Conservation (phyloP, 1,140 invertebrate genomes). For the Drosophila leontia region DNA sequence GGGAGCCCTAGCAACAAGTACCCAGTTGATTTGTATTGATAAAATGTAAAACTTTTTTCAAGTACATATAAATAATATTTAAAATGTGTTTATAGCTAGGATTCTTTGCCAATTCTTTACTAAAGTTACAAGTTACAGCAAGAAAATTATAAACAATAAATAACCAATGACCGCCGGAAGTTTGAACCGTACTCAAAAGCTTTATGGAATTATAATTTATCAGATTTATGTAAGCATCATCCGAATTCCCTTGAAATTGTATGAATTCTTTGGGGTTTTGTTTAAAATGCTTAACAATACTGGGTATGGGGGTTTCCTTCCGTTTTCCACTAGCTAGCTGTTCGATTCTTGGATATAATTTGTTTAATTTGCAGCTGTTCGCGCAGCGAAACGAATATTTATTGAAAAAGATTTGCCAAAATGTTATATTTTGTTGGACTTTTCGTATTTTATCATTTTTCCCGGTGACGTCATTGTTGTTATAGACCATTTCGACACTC, state of each 20-base stretch:
- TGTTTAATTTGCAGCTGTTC: conserved; percentile 36
- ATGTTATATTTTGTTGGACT: conserved; percentile 11
- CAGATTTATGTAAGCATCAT: conserved; percentile 22
- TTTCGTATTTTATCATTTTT: conserved; percentile 30
- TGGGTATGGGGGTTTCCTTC: conserved; percentile 43
- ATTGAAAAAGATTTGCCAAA: conserved; percentile 16
- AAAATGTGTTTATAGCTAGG: not conserved
- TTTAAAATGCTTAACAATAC: conserved; percentile 32
- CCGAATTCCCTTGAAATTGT: conserved; percentile 40
- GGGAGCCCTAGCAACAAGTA: too few species aligned
- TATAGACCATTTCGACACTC: conserved; percentile 34
- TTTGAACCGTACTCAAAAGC: not conserved
- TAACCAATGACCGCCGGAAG: not conserved
- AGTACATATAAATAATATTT: not conserved
- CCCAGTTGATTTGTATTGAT: too few species aligned
- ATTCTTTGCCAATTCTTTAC: not conserved
- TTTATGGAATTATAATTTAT: conserved; percentile 22
- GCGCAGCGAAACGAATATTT: conserved; percentile 6
- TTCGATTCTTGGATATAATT: conserved; percentile 42
- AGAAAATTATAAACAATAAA: not conserved
- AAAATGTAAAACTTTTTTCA: too few species aligned
- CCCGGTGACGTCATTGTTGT: conserved; percentile 30
- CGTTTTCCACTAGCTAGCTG: conserved; percentile 12
- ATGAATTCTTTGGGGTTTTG: conserved; percentile 23
- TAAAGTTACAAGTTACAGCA: not conserved